Percentiles rank a stretch among this genome's conserved stretches.
Evolutionary conservation across 1,140 invertebrate genomes (phyloP).

Genomic region (Drosophila suzukii): DNA sequence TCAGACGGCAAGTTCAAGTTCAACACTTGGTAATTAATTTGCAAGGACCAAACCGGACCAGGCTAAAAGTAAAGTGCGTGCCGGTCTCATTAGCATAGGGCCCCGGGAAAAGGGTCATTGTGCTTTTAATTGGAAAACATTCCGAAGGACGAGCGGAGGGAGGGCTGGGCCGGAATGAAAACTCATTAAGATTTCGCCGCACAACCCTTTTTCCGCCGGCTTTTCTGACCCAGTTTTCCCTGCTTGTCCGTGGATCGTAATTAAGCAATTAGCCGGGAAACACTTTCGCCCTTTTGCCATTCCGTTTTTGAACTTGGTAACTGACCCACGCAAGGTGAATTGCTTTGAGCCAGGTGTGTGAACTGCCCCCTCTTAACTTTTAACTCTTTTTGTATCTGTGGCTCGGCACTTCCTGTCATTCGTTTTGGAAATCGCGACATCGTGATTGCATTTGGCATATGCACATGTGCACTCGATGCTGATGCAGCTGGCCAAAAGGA

Average conservation of each 20-base stretch:
- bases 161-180: conserved; percentile 40
- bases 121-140: conserved; percentile 76
- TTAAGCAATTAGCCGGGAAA: conserved; percentile 77
- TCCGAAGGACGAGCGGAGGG: conserved; percentile 6
- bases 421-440: conserved; percentile 52
- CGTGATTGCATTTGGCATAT: conserved; percentile 67
- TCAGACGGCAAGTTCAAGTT: conserved; percentile 75
- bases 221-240: conserved; percentile 67
- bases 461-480: conserved; percentile 29
- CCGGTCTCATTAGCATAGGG: conserved; percentile 52
- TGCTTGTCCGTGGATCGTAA: conserved; percentile 48
- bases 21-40: conserved; percentile 81
- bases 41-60: conserved; percentile 13
- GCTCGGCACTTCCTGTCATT: conserved; percentile 66
- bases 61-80: conserved; percentile 48
- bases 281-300: conserved; percentile 60
- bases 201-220: conserved; percentile 49
- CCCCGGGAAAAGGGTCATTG: conserved; percentile 66
- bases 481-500: conserved; percentile 53
- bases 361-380: conserved; percentile 7
- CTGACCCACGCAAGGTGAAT: conserved; percentile 72
- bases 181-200: conserved; percentile 71
- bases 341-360: conserved; percentile 52
- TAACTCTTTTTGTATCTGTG: conserved; percentile 13
- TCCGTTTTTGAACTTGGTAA: conserved; percentile 16